Base-by-base conservation (phyloP, 2,888 invertebrate genomes). In the Tortrix viridana region DNA sequence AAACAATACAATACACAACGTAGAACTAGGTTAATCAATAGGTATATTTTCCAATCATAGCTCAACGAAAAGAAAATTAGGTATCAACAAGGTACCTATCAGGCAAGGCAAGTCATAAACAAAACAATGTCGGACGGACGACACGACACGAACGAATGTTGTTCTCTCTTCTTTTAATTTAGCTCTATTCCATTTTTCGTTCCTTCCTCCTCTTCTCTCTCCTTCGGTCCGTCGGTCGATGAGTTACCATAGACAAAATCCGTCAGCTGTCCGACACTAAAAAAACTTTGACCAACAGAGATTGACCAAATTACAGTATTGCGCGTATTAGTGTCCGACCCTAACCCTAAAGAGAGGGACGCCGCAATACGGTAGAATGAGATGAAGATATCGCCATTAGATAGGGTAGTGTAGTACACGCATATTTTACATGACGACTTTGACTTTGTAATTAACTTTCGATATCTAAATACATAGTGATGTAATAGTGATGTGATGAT, bases 91-190 rank as follows among this genome's bases (percentile, higher is more conserved):
- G n/a, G n/a, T n/a, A n/a, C n/a, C n/a, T n/a, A n/a, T n/a, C n/a
- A 22, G 4, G 22, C 4, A 22, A 3, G 16, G 23, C 38, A 44
- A 26, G 46, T 57, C 50, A 55, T 56, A 62, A 57, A 41, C 49
- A 62, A 62, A 57, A 62, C 62, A 62, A 62, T 47, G 56, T 56
- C 44, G 38, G 56, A 38, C 55, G 54, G 18, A 47, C 5, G 6
- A 12, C 3, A 47, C 19, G 16, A 32, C 20, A 22, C 47, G 16
- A 41, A 20, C 19, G 41, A 43, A 32, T 32, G 41, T 58, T 58
- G 50, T 47, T 56, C 37, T 26, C 49, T 12, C 19, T 44, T 1
- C 37, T 23, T 57, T 22, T 48, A 16, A 14, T 41, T 16, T 41
- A 41, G n/a, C 41, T 41, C 16, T 41, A 32, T 32, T 41, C 41